Percentiles rank a stretch among this genome's conserved stretches.
Evolutionary conservation across 1,140 invertebrate species (phyloP).

Genomic region (Heterodera schachtii): DNA sequence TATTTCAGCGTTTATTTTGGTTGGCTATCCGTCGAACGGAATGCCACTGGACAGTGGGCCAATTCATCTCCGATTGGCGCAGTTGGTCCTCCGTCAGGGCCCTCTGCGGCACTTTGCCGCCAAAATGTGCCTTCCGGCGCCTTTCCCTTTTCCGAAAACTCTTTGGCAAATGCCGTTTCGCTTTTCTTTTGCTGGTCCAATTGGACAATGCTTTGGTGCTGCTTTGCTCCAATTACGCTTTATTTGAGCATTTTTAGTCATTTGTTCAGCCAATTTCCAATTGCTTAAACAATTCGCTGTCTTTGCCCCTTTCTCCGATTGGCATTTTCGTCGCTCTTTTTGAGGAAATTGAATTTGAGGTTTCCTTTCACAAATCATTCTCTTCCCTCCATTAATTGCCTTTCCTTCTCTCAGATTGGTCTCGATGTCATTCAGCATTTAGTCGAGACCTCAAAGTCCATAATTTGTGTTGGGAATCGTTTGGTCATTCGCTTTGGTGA

Average conservation of each 20-base stretch:
- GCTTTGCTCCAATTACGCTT: neutral
- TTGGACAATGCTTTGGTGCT: slow-evolving; percentile 19
- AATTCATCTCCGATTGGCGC: slow-evolving; percentile 17
- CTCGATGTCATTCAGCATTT: slow-evolving; percentile 6
- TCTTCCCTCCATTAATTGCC: neutral
- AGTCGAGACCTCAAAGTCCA: neutral
- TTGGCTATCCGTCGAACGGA: slow-evolving; percentile 9
- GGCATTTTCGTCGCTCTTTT: slow-evolving; percentile 1
- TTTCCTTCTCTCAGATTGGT: neutral
- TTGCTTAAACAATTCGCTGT: slow-evolving; percentile 20
- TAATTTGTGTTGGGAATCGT: neutral
- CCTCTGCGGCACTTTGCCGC: slow-evolving; percentile 14
- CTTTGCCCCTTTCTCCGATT: neutral
- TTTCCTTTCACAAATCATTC: neutral
- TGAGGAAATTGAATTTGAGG: slow-evolving; percentile 31
- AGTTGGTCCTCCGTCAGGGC: slow-evolving; percentile 15
- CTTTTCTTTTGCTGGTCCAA: slow-evolving; percentile 20
- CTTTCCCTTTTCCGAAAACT: slow-evolving; percentile 10
- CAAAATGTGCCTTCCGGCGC: slow-evolving; percentile 19
- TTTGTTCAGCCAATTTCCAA: slow-evolving; percentile 16
- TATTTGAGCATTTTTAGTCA: slow-evolving; percentile 5
- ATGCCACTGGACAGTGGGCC: neutral
- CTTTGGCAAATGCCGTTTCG: neutral
- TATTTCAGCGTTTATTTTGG: slow-evolving; percentile 1
- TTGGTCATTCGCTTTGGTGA: neutral